These are phyloP conservation scores for Ectemnius lituratus DNA, from an alignment of 2,888 invertebrate species.

Conservation along the genomic window DNA sequence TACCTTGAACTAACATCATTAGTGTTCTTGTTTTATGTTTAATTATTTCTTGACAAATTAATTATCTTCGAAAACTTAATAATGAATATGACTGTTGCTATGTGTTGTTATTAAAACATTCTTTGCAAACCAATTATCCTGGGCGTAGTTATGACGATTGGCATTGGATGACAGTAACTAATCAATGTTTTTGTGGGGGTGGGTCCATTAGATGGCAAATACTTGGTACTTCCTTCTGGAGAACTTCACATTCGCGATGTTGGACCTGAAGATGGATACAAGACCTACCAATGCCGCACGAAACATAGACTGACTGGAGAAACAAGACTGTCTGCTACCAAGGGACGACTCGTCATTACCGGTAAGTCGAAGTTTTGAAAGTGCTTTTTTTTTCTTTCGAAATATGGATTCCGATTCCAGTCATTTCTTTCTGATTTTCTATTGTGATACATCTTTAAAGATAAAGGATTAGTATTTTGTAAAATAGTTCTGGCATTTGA, in stretches of 20 bases:
- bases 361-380: constrained; percentile 83
- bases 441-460: too few relatives aligned
- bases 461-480: too few relatives aligned
- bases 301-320: constrained; percentile 95
- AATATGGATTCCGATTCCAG: constrained; percentile 66
- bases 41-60: too few relatives aligned
- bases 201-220: constrained; percentile 89
- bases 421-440: neutral
- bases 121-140: constrained; percentile 47
- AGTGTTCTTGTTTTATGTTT: too few relatives aligned
- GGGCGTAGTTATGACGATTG: constrained; percentile 12
- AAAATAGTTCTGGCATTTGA: neutral
- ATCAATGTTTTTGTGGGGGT: constrained; percentile 31
- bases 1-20: too few relatives aligned
- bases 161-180: constrained; percentile 29
- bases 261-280: constrained; percentile 95
- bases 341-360: constrained; percentile 95
- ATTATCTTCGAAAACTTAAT: too few relatives aligned
- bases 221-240: constrained; percentile 95
- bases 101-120: too few relatives aligned
- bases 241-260: constrained; percentile 97
- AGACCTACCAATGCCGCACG: constrained; percentile 95
- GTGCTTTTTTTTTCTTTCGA: constrained; percentile 66
- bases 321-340: constrained; percentile 94
- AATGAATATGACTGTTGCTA: too few relatives aligned